Evolutionary conservation across 2,113 vertebrate genomes (phyloP).

Genomic region (Podocnemis expansa): DNA sequence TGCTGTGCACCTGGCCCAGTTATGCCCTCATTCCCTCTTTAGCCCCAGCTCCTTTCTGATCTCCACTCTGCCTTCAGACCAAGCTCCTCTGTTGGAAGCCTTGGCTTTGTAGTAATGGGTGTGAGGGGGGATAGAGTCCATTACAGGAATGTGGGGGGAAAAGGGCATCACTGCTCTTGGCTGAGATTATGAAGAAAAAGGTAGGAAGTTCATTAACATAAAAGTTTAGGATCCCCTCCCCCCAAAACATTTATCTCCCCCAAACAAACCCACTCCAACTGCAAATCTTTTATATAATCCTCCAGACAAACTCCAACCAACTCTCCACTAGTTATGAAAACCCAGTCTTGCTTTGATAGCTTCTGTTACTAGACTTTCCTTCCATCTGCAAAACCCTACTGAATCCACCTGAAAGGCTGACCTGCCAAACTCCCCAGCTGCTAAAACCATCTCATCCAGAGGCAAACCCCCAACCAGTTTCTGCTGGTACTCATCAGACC

Average conservation of each 20-base stretch:
- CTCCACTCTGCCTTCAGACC: too few relatives aligned
- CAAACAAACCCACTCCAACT: not conserved
- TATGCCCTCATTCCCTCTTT: too few relatives aligned
- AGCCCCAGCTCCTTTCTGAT: too few relatives aligned
- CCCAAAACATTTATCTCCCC: not conserved
- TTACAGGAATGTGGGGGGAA: too few relatives aligned
- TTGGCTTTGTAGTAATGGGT: too few relatives aligned
- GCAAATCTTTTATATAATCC: not conserved
- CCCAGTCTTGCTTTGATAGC: not conserved
- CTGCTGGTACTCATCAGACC: not conserved
- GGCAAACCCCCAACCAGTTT: not conserved
- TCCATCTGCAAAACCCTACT: not conserved
- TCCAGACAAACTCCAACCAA: not conserved
- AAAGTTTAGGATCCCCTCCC: not conserved
- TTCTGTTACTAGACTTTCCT: not conserved
- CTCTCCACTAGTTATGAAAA: not conserved
- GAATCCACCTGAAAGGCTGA: not conserved
- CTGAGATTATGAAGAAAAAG: not conserved
- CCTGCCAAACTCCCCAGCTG: not conserved
- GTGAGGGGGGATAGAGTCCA: too few relatives aligned
- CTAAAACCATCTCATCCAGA: not conserved
- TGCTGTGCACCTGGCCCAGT: too few relatives aligned
- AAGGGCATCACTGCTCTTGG: too few relatives aligned
- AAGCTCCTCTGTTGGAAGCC: too few relatives aligned
- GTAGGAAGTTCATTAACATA: not conserved